Percentiles rank a stretch among this genome's conserved stretches.
These are phyloP conservation scores for Synanthedon formicaeformis DNA, from an alignment of 2,888 invertebrate genomes.

Conservation along the genomic window DNA sequence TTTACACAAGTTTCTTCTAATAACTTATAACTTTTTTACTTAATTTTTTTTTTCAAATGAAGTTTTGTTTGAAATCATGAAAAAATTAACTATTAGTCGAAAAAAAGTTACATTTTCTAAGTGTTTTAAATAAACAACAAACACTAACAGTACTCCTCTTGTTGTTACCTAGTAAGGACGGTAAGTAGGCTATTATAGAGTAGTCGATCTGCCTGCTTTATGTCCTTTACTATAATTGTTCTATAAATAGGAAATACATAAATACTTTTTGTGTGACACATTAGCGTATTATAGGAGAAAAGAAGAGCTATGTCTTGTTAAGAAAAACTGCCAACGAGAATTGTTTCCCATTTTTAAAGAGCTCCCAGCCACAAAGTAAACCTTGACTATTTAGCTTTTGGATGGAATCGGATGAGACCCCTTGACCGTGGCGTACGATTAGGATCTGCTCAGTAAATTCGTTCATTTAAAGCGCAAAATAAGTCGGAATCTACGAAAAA, in stretches of 20 bases:
- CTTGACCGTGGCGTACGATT: constrained; percentile 48
- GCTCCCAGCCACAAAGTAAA: constrained; percentile 47
- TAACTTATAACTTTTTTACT: too few species aligned
- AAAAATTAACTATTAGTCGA: too few species aligned
- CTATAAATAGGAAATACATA: background rate
- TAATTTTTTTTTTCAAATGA: too few species aligned
- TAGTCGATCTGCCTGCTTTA: too few species aligned
- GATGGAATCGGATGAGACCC: constrained; percentile 48
- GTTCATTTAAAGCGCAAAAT: constrained; percentile 51
- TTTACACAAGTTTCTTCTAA: too few species aligned
- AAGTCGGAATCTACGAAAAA: constrained; percentile 34
- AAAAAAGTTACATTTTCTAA: too few species aligned
- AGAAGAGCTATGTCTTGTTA: constrained; percentile 2
- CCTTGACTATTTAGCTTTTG: constrained; percentile 42
- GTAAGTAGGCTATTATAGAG: too few species aligned
- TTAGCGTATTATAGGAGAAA: background rate
- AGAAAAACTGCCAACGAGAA: constrained; percentile 11
- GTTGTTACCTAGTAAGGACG: too few species aligned
- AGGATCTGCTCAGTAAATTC: constrained; percentile 47
- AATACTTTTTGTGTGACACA: background rate
- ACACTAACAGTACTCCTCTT: too few species aligned
- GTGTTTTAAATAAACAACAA: too few species aligned
- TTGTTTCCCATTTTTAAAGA: constrained; percentile 38
- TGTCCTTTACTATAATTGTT: too few species aligned
- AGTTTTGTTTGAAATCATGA: too few species aligned